Evolutionary conservation across 2,888 invertebrate genomes (phyloP), one percentile per base, ranked within the genome.

Genomic region (Sipunculus nudus): DNA sequence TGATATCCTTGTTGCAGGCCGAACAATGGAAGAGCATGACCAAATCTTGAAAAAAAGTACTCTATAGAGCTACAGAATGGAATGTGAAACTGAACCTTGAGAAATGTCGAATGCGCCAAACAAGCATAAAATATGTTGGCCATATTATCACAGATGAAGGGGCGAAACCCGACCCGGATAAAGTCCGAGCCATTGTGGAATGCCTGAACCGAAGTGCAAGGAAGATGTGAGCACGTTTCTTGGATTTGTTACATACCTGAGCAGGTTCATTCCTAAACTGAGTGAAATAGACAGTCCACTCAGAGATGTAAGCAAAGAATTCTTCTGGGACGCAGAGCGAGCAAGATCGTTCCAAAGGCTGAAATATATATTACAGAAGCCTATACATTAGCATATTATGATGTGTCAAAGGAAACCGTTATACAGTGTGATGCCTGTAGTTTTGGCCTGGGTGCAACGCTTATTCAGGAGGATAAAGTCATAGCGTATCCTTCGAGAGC

Each of bases 201-300:
- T 70, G 47, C 53, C 53, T n/a, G 25, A 40, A 5, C 69, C 67
- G 13, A 35, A 26, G 23, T 56, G 43, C 31, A 8, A 52, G 16
- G 57, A 63, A 29, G 62, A 59, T n/a, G 39, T 72, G 3, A 28
- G 58, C 6, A 19, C 69, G 10, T 65, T 66, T 29, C 59, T 68
- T 5, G 68, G 71, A 19, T 53, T 70, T 28, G 43, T 65, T 2
- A 58, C 55, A n/a, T 65, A 59, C 23, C 45, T 64, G 1, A 23
- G 53, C 3, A 57, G 50, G 29, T 62, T 59, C 46, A 21, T 67
- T 1, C 65, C 65, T 5, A 59, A 59, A n/a, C 53, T 68, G 1
- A 46, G 63, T 13, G 54, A 57, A 2, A 40, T 61, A 0, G 28
- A 46, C 3, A 29, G 58, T 6, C 67, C 65, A 6, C 49, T 70